A percentile compares a stretch with the other conserved stretches of the same genome.
phyloP scores from a whole-genome alignment of 2,888 invertebrate species.

The Steromphala cineraria region DNA sequence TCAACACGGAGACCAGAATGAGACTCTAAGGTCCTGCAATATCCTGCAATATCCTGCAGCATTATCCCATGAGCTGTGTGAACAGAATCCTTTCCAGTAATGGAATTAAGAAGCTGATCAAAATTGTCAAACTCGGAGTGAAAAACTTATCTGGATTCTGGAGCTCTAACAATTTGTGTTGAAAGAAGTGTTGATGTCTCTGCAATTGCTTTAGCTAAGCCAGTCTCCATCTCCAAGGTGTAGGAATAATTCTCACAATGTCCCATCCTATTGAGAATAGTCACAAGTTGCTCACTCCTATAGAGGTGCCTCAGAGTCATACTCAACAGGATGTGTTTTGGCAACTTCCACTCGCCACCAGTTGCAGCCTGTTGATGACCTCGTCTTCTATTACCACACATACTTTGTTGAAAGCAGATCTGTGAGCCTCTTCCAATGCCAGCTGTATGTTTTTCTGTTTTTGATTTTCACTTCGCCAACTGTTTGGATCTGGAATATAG shows the following conservation, averaged over 20 bases:
- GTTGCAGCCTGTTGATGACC: slow-evolving; percentile 27
- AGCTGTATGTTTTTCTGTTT: too few species aligned
- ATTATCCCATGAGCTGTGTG: slow-evolving; percentile 53
- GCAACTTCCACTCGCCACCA: slow-evolving; percentile 37
- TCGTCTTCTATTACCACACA: too few species aligned
- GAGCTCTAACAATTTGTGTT: slow-evolving; percentile 38
- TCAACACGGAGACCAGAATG: not conserved
- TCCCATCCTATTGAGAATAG: slow-evolving; percentile 36
- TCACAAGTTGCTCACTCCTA: slow-evolving; percentile 30
- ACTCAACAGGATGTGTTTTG: slow-evolving; percentile 35
- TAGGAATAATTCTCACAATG: slow-evolving; percentile 42
- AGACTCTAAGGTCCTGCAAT: not conserved
- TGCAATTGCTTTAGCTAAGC: slow-evolving; percentile 38
- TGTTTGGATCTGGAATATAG: too few species aligned
- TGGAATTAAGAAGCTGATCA: slow-evolving; percentile 43
- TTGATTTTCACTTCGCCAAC: too few species aligned
- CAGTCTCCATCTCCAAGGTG: slow-evolving; percentile 38
- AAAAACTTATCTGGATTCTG: slow-evolving; percentile 36
- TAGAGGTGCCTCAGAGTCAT: slow-evolving; percentile 38
- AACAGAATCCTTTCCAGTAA: slow-evolving; percentile 39
- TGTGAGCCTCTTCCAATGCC: too few species aligned
- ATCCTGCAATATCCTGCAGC: slow-evolving; percentile 42
- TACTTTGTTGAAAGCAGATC: too few species aligned
- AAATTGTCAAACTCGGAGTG: slow-evolving; percentile 56
- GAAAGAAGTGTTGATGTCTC: slow-evolving; percentile 41